Evolutionary conservation across 2,113 vertebrate species (phyloP).

Genomic region (Cynocephalus volans): DNA sequence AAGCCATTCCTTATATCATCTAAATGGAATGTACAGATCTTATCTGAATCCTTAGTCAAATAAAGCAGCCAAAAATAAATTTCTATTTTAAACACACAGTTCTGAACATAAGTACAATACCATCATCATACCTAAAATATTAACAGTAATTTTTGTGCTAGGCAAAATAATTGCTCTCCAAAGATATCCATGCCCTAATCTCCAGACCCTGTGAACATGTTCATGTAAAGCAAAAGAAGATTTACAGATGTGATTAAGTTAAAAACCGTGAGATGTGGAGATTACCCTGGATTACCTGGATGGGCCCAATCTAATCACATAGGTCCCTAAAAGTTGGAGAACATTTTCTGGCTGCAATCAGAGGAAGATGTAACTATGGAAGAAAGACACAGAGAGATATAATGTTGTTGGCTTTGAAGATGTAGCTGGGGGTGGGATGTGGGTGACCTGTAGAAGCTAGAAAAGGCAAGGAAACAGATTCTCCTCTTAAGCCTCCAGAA

Average conservation of each 20-base stretch:
- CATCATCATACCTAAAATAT: background rate
- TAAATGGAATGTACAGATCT: background rate
- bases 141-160: background rate
- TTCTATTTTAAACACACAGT: background rate
- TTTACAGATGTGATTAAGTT: background rate
- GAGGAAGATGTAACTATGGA: background rate
- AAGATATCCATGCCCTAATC: background rate
- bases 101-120: background rate
- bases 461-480: background rate
- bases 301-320: background rate
- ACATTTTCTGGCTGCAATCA: background rate
- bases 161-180: background rate
- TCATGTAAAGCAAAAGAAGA: background rate
- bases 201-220: background rate
- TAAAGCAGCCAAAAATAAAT: background rate
- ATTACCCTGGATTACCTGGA: background rate
- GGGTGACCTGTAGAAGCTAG: background rate
- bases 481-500: background rate
- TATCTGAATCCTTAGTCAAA: background rate
- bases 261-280: background rate
- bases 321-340: background rate
- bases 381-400: background rate
- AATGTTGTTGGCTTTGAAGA: background rate
- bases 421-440: background rate
- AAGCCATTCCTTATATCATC: constrained; percentile 12